These are phyloP conservation scores for Cylindroiulus punctatus DNA, from an alignment of 2,888 invertebrate genomes.

Conservation along the genomic window DNA sequence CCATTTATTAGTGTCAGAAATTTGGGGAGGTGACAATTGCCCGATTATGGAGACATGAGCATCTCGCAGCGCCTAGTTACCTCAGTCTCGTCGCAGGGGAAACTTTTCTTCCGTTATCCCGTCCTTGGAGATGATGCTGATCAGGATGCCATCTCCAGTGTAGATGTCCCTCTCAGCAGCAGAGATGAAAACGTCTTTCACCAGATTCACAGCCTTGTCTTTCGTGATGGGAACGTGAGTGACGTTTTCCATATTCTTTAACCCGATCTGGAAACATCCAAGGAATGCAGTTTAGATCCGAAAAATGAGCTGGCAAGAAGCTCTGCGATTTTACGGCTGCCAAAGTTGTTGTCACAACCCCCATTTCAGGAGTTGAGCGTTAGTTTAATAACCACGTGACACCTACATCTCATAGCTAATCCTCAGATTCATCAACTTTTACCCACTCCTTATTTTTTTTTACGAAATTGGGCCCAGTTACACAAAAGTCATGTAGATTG, in stretches of 20 bases:
- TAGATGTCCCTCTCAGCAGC: constrained; percentile 98
- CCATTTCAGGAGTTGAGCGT: too few relatives aligned
- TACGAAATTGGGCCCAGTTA: too few relatives aligned
- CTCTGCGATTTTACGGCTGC: too few relatives aligned
- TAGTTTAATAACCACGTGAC: too few relatives aligned
- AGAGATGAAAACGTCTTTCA: constrained; percentile 96
- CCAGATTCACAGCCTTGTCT: constrained; percentile 83
- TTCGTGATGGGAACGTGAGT: constrained; percentile 73
- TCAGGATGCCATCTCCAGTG: constrained; percentile 90
- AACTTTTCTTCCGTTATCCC: constrained; percentile 79
- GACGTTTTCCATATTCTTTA: constrained; percentile 83
- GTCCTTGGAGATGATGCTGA: constrained; percentile 87
- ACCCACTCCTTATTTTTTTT: too few relatives aligned
- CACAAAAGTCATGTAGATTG: too few relatives aligned
- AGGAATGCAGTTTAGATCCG: constrained; percentile 48
- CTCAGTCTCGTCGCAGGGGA: constrained; percentile 87
- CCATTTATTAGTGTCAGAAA: constrained; percentile 28
- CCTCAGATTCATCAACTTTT: too few relatives aligned
- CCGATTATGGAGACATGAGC: background rate
- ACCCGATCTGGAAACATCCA: constrained; percentile 75
- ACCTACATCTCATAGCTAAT: too few relatives aligned
- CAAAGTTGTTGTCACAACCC: too few relatives aligned
- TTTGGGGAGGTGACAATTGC: background rate
- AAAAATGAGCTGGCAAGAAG: too few relatives aligned
- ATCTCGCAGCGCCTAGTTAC: background rate